Evolutionary conservation across 2,888 invertebrate species (phyloP), one percentile per base, ranked within the genome.

Genomic region (Andrena bicolor): DNA sequence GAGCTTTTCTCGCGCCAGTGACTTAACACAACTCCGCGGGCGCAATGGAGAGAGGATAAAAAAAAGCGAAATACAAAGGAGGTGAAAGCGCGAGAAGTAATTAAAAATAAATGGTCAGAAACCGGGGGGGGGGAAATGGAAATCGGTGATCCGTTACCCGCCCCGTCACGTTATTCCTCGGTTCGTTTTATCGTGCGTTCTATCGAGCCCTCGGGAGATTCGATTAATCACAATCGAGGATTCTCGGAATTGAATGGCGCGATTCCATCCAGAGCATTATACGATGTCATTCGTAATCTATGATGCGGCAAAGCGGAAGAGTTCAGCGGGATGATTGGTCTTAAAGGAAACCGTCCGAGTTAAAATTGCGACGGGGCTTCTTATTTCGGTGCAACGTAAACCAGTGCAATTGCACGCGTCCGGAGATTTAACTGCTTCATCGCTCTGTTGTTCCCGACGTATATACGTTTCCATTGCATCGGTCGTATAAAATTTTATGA

Each of bases 401-500:
- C 72, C 48, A 71, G 65, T 10, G 49, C 58, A 13, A 28, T 26
- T 26, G 30, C 35, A 30, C 56, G 23, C 30, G 28, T 35, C 48
- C 48, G 7, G 26, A 64, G 64, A 77, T 77, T 65, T 48, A 58
- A 77, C 74, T 60, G 63, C 13, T 73, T 63, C 30, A 56, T 32
- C 48, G 32, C 64, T 16, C 28, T 26, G 48, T 73, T 76, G 63
- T 56, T 58, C 32, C 41, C 48, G 74, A 58, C 76, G 63, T 73
- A 73, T 64, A 56, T 48, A 48, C 26, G 64, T 49, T 58, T 20
- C 73, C 56, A 64, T 16, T 16, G 41, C 41, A 41, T 41, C 41
- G 41, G 41, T 41, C 41, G 41, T 41, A 41, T 73, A 64, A 73
- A 73, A 10, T 76, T 76, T 73, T 64, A 73, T 73, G 74, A 64